Evolutionary conservation across 1,140 invertebrate genomes (phyloP).

Genomic region (Drosophila nannoptera): DNA sequence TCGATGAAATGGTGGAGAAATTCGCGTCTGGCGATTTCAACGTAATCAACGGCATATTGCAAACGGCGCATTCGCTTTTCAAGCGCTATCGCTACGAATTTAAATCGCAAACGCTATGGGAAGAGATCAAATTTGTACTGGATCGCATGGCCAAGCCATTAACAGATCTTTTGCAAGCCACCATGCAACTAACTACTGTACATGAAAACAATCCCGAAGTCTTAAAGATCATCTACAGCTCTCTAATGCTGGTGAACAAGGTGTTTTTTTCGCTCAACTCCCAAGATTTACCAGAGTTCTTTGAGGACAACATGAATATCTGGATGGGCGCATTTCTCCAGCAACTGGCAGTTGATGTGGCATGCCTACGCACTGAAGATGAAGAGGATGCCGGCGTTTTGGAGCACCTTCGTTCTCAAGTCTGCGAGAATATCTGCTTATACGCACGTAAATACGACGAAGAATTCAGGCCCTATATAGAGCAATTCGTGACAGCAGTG

Average conservation of each 20-base stretch:
- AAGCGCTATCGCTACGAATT: slow-evolving; percentile 97
- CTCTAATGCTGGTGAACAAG: slow-evolving; percentile 93
- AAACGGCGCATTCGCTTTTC: slow-evolving; percentile 97
- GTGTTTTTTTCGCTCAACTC: slow-evolving; percentile 98
- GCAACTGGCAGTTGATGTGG: slow-evolving; percentile 89
- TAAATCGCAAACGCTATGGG: slow-evolving; percentile 96
- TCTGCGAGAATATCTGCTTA: slow-evolving; percentile 96
- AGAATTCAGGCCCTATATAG: slow-evolving; percentile 93
- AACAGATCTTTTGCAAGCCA: slow-evolving; percentile 93
- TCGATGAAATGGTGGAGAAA: slow-evolving; percentile 94
- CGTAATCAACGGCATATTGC: slow-evolving; percentile 95
- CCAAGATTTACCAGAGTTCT: slow-evolving; percentile 98
- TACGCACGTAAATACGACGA: slow-evolving; percentile 99
- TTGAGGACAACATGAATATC: slow-evolving; percentile 96
- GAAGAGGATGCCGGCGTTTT: slow-evolving; percentile 94
- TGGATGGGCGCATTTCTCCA: slow-evolving; percentile 96
- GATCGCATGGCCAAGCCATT: slow-evolving; percentile 95
- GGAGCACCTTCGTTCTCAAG: slow-evolving; percentile 95
- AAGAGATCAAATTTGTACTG: slow-evolving; percentile 97
- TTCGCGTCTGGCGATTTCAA: slow-evolving; percentile 95
- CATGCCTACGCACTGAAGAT: slow-evolving; percentile 85
- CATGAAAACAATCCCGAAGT: slow-evolving; percentile 90
- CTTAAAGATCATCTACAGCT: slow-evolving; percentile 93
- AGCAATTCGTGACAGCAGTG: slow-evolving; percentile 93
- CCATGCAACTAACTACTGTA: slow-evolving; percentile 89